A percentile compares a stretch with the other conserved stretches of the same genome.
Conservation (phyloP, 2,113 vertebrate genomes). For the Lipophrys pholis region DNA sequence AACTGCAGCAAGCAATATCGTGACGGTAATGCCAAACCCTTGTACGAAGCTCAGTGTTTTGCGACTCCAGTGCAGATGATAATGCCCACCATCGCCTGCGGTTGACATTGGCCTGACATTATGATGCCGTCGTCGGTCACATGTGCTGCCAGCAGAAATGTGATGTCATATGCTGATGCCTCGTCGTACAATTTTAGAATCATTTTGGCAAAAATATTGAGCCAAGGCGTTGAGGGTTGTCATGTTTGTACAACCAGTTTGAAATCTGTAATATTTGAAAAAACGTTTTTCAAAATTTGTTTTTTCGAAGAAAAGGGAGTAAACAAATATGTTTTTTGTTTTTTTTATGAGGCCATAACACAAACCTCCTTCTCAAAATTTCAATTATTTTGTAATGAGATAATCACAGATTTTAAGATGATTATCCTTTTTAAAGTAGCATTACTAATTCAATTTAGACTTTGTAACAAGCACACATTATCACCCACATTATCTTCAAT, state of each 20-base stretch:
- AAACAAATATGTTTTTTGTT: background rate
- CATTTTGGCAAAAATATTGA: too few species aligned
- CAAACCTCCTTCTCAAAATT: background rate
- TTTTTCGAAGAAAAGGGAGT: background rate
- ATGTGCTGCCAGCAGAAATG: background rate
- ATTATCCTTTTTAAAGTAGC: background rate
- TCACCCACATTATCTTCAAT: too few species aligned
- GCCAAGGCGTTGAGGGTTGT: background rate
- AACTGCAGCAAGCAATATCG: slow-evolving; percentile 1
- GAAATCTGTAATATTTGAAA: background rate
- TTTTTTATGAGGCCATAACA: background rate
- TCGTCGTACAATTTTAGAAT: background rate
- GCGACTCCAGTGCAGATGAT: slow-evolving; percentile 12
- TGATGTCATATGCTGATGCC: background rate
- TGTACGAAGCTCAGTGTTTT: background rate
- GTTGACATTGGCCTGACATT: slow-evolving; percentile 24
- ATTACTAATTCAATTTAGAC: background rate
- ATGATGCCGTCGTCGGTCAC: background rate
- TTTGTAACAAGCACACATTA: too few species aligned
- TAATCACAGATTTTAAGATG: background rate
- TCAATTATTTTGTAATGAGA: too few species aligned
- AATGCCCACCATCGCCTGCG: slow-evolving; percentile 5
- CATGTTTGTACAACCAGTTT: background rate
- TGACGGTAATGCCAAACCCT: slow-evolving; percentile 1
- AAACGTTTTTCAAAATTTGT: too few species aligned